Conservation (phyloP, 2,888 invertebrate species). For the Elgonia sp. region DNA sequence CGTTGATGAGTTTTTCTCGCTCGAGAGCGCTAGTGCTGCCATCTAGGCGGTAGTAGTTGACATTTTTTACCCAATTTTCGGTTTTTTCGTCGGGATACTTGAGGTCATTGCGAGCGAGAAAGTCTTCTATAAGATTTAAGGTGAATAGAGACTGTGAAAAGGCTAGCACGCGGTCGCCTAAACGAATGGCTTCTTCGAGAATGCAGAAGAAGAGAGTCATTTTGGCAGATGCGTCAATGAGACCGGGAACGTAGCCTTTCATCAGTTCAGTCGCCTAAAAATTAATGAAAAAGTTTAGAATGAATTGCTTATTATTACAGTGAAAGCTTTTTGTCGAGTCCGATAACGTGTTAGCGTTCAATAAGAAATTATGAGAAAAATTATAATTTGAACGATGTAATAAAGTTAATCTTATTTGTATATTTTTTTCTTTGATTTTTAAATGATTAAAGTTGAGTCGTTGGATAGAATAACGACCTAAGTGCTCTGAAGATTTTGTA, state of each 20-base stretch:
- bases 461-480: too few species aligned
- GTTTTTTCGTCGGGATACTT: constrained; percentile 89
- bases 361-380: too few species aligned
- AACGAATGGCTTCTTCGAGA: constrained; percentile 94
- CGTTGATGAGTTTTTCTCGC: constrained; percentile 97
- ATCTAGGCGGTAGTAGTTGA: constrained; percentile 96
- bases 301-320: neutral
- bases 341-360: too few species aligned
- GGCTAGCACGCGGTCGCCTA: constrained; percentile 96
- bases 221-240: constrained; percentile 97
- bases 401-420: too few species aligned
- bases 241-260: constrained; percentile 95
- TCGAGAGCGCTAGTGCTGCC: constrained; percentile 98
- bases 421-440: too few species aligned
- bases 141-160: constrained; percentile 99
- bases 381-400: too few species aligned
- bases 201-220: constrained; percentile 97
- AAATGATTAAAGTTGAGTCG: too few species aligned
- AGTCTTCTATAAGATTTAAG: constrained; percentile 97
- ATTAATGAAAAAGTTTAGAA: neutral
- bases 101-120: constrained; percentile 91
- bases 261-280: constrained; percentile 91
- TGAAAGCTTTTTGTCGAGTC: too few species aligned
- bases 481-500: too few species aligned
- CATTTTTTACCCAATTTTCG: constrained; percentile 94